phyloP scores from a whole-genome alignment of 2,113 vertebrate species.

The Thunnus maccoyii region DNA sequence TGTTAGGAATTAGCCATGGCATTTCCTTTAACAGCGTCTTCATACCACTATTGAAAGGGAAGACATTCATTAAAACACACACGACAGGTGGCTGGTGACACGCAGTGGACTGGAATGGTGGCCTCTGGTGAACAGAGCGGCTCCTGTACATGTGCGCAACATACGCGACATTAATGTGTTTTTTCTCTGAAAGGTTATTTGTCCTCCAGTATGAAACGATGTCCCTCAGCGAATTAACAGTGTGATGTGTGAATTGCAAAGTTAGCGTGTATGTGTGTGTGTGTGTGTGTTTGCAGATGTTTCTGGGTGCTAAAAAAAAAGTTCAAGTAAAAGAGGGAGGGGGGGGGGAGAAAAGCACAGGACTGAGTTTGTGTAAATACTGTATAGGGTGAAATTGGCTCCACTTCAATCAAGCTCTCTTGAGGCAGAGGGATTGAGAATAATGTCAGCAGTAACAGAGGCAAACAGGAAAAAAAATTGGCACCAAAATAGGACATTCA shows the following conservation, averaged over 20 bases:
- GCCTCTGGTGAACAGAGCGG: constrained; percentile 45
- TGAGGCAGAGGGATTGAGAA: constrained; percentile 74
- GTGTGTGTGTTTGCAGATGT: constrained; percentile 52
- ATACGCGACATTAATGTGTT: constrained; percentile 46
- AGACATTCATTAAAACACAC: constrained; percentile 77
- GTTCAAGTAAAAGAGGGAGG: constrained; percentile 36
- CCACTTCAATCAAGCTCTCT: constrained; percentile 81
- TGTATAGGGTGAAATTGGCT: constrained; percentile 76
- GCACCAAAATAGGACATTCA: constrained; percentile 65
- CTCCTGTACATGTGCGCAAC: constrained; percentile 48
- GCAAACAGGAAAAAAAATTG: constrained; percentile 64
- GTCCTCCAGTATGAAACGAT: constrained; percentile 49
- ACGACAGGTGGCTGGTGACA: constrained; percentile 66
- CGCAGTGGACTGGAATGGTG: constrained; percentile 55
- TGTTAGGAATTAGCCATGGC: constrained; percentile 65
- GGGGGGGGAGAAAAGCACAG: constrained; percentile 19
- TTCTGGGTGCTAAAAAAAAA: constrained; percentile 48
- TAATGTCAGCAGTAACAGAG: constrained; percentile 64
- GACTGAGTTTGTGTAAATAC: constrained; percentile 74
- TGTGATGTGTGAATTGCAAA: constrained; percentile 40
- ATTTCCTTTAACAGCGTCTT: constrained; percentile 68
- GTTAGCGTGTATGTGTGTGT: constrained; percentile 22
- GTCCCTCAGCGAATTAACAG: constrained; percentile 53
- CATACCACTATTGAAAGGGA: constrained; percentile 70
- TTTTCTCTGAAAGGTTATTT: constrained; percentile 49